phyloP scores from a whole-genome alignment of 2,888 invertebrate genomes.

The Pyrochroa serraticornis region DNA sequence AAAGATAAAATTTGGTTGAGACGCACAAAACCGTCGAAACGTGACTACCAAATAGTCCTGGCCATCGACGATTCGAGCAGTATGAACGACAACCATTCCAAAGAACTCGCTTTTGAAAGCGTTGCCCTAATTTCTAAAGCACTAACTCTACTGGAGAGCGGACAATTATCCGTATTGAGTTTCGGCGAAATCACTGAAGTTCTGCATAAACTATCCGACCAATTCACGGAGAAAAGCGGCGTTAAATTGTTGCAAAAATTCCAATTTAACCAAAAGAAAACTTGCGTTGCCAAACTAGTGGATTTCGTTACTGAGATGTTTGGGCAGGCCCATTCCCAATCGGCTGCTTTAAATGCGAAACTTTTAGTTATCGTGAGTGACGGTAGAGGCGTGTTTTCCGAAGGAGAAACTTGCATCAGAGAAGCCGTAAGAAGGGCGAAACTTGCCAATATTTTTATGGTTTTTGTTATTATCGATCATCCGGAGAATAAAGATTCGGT shows the following conservation, averaged over 20 bases:
- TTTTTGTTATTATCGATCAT: slow-evolving; percentile 96
- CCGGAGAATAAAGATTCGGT: slow-evolving; percentile 92
- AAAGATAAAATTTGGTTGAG: slow-evolving; percentile 99
- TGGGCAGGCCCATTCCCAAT: slow-evolving; percentile 56
- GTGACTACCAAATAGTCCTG: slow-evolving; percentile 94
- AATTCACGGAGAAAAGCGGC: slow-evolving; percentile 87
- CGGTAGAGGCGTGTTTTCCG: slow-evolving; percentile 90
- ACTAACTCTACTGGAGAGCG: slow-evolving; percentile 90
- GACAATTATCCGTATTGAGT: slow-evolving; percentile 88
- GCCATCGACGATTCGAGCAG: slow-evolving; percentile 96
- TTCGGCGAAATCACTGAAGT: slow-evolving; percentile 86
- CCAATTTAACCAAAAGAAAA: slow-evolving; percentile 88
- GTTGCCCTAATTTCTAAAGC: slow-evolving; percentile 90
- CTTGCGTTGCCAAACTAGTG: slow-evolving; percentile 82
- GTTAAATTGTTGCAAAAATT: slow-evolving; percentile 80
- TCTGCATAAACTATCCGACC: slow-evolving; percentile 86
- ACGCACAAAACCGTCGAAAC: slow-evolving; percentile 91
- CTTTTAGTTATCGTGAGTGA: slow-evolving; percentile 93
- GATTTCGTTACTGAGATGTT: slow-evolving; percentile 78
- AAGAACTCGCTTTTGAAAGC: slow-evolving; percentile 93
- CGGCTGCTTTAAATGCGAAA: slow-evolving; percentile 73
- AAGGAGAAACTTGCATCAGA: slow-evolving; percentile 79
- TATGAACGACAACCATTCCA: slow-evolving; percentile 89
- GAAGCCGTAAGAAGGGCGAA: slow-evolving; percentile 82
- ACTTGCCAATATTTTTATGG: slow-evolving; percentile 85